These are phyloP conservation scores for Diglossa cyanea DNA, from an alignment of 2,797 vertebrate genomes.

Conservation along the genomic window DNA sequence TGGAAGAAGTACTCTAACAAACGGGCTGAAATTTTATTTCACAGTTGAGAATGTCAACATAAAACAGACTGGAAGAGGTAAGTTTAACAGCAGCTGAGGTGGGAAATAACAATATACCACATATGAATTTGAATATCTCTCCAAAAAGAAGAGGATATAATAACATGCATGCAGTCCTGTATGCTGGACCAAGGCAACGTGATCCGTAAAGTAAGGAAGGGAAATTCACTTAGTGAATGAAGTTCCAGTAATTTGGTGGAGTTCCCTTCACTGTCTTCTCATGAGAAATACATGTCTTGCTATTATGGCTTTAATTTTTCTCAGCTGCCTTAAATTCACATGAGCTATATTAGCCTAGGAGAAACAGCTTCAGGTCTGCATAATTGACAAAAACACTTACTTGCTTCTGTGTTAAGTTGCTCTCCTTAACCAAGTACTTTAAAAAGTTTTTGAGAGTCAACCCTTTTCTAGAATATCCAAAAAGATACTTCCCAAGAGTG, in stretches of 20 bases:
- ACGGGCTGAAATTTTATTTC: background rate
- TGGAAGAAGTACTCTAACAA: background rate
- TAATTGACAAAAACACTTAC: background rate
- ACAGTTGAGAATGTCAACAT: accelerated
- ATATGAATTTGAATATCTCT: background rate
- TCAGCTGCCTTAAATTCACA: background rate
- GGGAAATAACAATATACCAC: background rate
- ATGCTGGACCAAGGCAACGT: background rate
- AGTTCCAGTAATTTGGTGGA: background rate
- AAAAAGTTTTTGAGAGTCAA: background rate
- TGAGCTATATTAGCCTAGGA: background rate
- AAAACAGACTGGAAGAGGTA: background rate
- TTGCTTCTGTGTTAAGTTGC: background rate
- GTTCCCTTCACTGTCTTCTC: background rate
- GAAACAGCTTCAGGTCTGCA: background rate
- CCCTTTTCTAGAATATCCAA: background rate
- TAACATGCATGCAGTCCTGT: background rate
- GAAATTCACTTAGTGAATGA: background rate
- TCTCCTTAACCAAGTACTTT: background rate
- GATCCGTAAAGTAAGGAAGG: background rate
- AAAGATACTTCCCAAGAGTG: background rate
- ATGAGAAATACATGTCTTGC: background rate
- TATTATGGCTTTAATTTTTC: background rate
- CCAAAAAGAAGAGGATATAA: background rate
- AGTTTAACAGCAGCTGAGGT: background rate